phyloP scores from a whole-genome alignment of 2,888 invertebrate species.

The Enchytraeus crypticus region DNA sequence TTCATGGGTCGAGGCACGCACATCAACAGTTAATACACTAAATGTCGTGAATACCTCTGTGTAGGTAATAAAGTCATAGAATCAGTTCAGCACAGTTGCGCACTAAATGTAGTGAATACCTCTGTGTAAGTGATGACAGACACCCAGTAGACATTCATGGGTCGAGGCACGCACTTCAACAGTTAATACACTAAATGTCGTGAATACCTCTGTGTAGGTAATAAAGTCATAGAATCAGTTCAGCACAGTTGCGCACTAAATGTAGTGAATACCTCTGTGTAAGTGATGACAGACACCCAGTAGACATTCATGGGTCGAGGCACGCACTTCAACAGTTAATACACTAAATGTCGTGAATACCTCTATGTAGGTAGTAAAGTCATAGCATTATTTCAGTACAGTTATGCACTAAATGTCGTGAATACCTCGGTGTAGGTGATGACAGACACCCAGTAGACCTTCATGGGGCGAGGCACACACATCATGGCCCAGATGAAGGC shows the following conservation, averaged over 20 bases:
- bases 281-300: constrained; percentile 96
- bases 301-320: constrained; percentile 94
- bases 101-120: too few species aligned
- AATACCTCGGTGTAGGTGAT: constrained; percentile 98
- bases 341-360: too few species aligned
- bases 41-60: too few species aligned
- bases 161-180: constrained; percentile 86
- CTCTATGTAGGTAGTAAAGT: constrained; percentile 94
- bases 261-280: constrained; percentile 97
- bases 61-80: constrained; percentile 95
- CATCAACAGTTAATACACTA: too few species aligned
- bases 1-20: constrained; percentile 92
- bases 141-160: constrained; percentile 96
- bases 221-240: constrained; percentile 95
- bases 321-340: constrained; percentile 81
- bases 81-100: constrained; percentile 94
- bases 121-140: constrained; percentile 95
- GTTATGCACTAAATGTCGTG: too few species aligned
- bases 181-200: too few species aligned
- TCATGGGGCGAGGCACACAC: constrained; percentile 87
- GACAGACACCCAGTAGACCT: constrained; percentile 94
- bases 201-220: constrained; percentile 96
- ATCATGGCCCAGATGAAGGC: constrained; percentile 90
- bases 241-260: too few species aligned
- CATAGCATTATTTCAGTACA: constrained; percentile 95